Evolutionary conservation across 2,797 vertebrate species (phyloP), one percentile per base, ranked within the genome.

Genomic region (Cossypha heuglini): DNA sequence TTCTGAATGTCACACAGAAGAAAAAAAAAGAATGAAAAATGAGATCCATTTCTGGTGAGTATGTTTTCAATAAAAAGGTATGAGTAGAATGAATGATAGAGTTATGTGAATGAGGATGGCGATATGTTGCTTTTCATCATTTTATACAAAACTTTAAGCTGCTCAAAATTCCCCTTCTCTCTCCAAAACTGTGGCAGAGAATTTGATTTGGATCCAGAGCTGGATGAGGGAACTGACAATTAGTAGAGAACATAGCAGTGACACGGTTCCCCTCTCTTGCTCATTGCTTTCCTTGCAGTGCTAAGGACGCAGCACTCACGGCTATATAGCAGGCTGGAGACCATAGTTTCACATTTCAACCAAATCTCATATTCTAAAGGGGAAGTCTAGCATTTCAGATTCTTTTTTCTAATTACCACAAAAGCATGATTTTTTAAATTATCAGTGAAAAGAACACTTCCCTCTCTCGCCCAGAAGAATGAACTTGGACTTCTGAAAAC

Each of bases 1-100:
- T 79, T 94, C 35, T 68, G 75, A 85, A 75, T 63, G 38, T 5
- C 3, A 35, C 5, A 62, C 71, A 42, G 31, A 86, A 37, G 31
- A 61, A 66, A 66, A 67, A 68, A 57, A 67, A 91, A 57, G 54
- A 15, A 45, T 49, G 55, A 67, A 74, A 95, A 85, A 79, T 52
- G 7, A 69, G 33, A 59, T 86, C 10, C 10, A 45, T 84, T 90
- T 90, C 31, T 67, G 37, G 6, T 69, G 38, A 59, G 18, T 35
- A 19, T 54, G 13, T 76, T 92, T 92, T 54, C 52, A 88, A 20
- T 74, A 64, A 85, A 78, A 71, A 79, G 4, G 5, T 74, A 42
- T 52, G 31, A 72, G 33, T 58, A 52, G 68, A 90, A 80, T 57
- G 8, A 86, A 29, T 6, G 55, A 83, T 17, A 37, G 4, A 52